Percentiles rank a stretch among this genome's conserved stretches.
These are phyloP conservation scores for Rotaria macrura DNA, from an alignment of 2,888 invertebrate species.

Conservation along the genomic window DNA sequence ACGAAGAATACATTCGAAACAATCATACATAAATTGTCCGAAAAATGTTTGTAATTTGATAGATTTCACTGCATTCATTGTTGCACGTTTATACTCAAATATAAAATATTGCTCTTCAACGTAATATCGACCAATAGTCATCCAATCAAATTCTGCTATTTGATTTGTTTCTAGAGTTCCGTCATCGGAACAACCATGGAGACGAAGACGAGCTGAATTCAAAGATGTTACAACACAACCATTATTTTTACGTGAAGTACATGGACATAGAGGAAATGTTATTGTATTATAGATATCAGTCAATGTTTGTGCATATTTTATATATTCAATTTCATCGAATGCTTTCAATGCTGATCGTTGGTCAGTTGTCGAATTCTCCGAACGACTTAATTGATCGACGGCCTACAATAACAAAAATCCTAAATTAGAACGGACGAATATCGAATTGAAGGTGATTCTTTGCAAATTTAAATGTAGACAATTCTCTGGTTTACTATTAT, in stretches of 20 bases:
- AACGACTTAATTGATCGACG: slow-evolving; percentile 85
- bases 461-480: too few relatives aligned
- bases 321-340: slow-evolving; percentile 26
- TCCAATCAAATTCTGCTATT: slow-evolving; percentile 73
- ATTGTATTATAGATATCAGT: slow-evolving; percentile 78
- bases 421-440: too few relatives aligned
- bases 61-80: not conserved
- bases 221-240: slow-evolving; percentile 68
- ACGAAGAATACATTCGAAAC: not conserved
- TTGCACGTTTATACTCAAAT: slow-evolving; percentile 62
- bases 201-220: slow-evolving; percentile 50
- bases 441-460: too few relatives aligned
- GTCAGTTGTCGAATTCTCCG: slow-evolving; percentile 74
- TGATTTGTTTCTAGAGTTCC: slow-evolving; percentile 65
- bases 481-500: too few relatives aligned
- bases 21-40: not conserved
- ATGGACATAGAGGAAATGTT: slow-evolving; percentile 82
- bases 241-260: slow-evolving; percentile 69
- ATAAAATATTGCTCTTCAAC: slow-evolving; percentile 57
- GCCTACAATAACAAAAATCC: slow-evolving; percentile 64
- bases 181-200: slow-evolving; percentile 73
- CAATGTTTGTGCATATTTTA: slow-evolving; percentile 56
- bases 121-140: slow-evolving; percentile 55
- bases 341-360: slow-evolving; percentile 21
- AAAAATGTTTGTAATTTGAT: not conserved